These are phyloP conservation scores for Ploceus nigricollis DNA, from an alignment of 2,113 vertebrate species.

Conservation along the genomic window DNA sequence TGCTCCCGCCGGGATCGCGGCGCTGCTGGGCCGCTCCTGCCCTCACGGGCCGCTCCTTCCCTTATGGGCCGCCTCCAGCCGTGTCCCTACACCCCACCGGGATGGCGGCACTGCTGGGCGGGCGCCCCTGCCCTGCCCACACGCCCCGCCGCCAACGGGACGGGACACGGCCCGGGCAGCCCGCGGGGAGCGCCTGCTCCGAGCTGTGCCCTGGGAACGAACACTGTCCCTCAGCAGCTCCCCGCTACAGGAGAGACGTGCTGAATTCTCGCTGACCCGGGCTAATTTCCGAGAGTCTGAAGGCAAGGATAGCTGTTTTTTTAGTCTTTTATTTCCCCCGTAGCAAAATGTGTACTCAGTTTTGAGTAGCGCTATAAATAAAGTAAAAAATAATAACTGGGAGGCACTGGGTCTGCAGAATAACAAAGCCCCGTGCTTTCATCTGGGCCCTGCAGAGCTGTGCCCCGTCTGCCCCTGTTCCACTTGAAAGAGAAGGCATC, in stretches of 20 bases:
- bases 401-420: neutral
- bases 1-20: neutral
- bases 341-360: constrained; percentile 37
- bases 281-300: neutral
- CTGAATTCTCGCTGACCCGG: neutral
- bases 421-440: neutral
- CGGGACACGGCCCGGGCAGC: no score
- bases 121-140: neutral
- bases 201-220: rapidly evolving
- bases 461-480: neutral
- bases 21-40: neutral
- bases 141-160: rapidly evolving
- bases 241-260: rapidly evolving
- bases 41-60: no score
- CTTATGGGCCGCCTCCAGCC: neutral
- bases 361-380: constrained; percentile 12
- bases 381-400: neutral
- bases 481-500: neutral
- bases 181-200: neutral
- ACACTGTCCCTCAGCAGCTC: rapidly evolving
- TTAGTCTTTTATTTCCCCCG: neutral
- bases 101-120: neutral
- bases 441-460: neutral
- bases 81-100: neutral
- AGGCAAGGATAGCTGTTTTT: neutral